Conservation (phyloP, 2,888 invertebrate species). For the Conistra vaccinii region DNA sequence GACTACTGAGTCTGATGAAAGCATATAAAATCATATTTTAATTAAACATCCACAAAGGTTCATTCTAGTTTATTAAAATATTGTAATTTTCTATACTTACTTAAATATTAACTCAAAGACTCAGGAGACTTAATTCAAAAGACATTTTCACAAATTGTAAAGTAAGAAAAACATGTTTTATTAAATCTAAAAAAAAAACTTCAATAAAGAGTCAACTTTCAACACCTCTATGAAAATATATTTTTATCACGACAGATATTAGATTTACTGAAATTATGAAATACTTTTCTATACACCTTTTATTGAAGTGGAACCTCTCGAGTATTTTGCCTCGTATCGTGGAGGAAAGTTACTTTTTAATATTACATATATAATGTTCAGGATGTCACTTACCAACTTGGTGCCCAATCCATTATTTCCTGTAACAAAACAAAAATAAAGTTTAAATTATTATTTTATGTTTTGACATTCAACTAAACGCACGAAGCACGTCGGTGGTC, state of each 20-base stretch:
- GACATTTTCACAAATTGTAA: neutral
- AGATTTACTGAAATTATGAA: slow-evolving; percentile 11
- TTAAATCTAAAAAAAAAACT: neutral
- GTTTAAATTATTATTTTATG: slow-evolving; percentile 3
- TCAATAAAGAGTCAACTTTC: neutral
- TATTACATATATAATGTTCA: neutral
- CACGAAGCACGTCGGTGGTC: neutral
- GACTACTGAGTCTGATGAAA: neutral
- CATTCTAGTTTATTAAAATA: neutral
- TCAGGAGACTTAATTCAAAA: neutral
- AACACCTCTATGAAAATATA: slow-evolving; percentile 6
- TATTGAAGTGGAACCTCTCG: neutral
- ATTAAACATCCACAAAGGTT: neutral
- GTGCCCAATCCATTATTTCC: slow-evolving; percentile 59
- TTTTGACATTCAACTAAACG: neutral
- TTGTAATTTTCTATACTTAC: neutral
- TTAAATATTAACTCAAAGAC: no score
- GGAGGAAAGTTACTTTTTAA: slow-evolving; percentile 9
- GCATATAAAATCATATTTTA: neutral
- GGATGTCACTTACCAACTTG: slow-evolving; percentile 65
- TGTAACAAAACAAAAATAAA: slow-evolving; percentile 63
- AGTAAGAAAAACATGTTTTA: neutral
- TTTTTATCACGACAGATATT: slow-evolving; percentile 15
- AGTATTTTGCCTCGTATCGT: neutral
- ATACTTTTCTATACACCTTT: neutral